These are phyloP conservation scores for Agrotis clavis DNA, from an alignment of 2,888 invertebrate species.

Conservation along the genomic window DNA sequence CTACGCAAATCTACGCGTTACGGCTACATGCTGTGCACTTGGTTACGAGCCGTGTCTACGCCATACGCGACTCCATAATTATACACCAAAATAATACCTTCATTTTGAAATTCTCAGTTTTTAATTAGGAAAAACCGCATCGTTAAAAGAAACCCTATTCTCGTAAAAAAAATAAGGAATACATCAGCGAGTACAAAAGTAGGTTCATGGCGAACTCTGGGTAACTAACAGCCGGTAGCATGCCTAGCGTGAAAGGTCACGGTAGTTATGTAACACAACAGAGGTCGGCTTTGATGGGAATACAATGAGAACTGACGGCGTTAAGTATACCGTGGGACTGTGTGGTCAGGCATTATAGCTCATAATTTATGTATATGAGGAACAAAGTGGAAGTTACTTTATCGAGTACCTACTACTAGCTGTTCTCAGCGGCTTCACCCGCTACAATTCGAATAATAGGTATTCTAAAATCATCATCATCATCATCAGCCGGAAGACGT, in stretches of 20 bases:
- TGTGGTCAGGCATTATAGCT: constrained; percentile 2
- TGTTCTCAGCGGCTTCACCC: too few relatives aligned
- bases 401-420: too few relatives aligned
- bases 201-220: constrained; percentile 2
- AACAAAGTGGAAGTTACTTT: neutral
- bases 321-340: constrained; percentile 43
- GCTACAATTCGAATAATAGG: too few relatives aligned
- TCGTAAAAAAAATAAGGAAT: neutral
- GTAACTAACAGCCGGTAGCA: constrained; percentile 13
- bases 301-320: constrained; percentile 26
- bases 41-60: too few relatives aligned
- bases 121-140: too few relatives aligned
- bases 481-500: too few relatives aligned
- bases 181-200: neutral
- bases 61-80: too few relatives aligned
- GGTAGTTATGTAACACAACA: constrained; percentile 33
- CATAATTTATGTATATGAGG: constrained; percentile 4
- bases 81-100: too few relatives aligned
- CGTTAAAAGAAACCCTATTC: too few relatives aligned
- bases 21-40: neutral
- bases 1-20: too few relatives aligned
- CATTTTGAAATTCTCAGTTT: too few relatives aligned
- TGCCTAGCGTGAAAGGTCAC: constrained; percentile 40
- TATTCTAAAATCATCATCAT: too few relatives aligned
- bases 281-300: constrained; percentile 32